A percentile compares a stretch with the other conserved stretches of the same genome.
Evolutionary conservation across 2,797 vertebrate species (phyloP).

Genomic region (Nasua narica): DNA sequence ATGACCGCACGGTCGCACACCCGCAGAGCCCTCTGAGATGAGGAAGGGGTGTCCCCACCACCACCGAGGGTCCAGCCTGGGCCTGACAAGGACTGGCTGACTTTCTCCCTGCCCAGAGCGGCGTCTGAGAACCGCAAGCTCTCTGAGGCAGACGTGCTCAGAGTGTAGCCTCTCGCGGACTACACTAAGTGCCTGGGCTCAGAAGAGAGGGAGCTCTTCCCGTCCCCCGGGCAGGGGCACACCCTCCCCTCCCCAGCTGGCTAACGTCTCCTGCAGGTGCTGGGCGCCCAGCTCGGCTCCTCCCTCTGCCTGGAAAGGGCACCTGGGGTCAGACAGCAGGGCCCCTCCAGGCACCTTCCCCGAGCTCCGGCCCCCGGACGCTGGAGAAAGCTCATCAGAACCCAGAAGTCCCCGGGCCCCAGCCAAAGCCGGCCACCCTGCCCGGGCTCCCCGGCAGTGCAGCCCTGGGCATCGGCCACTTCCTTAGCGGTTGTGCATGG

Average conservation of each 20-base stretch:
- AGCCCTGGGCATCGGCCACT: rapidly evolving
- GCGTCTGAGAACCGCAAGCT: not conserved
- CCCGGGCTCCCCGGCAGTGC: rapidly evolving
- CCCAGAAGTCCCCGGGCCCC: not conserved
- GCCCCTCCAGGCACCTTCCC: not conserved
- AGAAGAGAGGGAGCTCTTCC: too few species aligned
- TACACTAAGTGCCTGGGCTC: too few species aligned
- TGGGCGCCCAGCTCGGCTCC: not conserved
- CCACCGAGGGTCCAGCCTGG: not conserved
- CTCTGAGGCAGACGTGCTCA: rapidly evolving
- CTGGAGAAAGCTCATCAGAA: not conserved
- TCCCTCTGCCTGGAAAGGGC: not conserved
- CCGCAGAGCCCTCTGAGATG: not conserved
- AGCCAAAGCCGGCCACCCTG: not conserved
- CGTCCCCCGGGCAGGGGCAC: not conserved
- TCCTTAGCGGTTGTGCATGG: not conserved
- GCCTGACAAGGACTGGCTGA: rapidly evolving
- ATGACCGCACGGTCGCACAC: rapidly evolving
- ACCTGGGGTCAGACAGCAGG: too few species aligned
- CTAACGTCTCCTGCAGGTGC: not conserved
- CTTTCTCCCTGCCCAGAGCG: not conserved
- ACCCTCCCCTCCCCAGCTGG: rapidly evolving
- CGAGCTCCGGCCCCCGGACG: not conserved
- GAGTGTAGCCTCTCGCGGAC: not conserved
- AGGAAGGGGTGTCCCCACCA: not conserved